Evolutionary conservation across 2,113 vertebrate genomes (phyloP), one percentile per base, ranked within the genome.

Genomic region (Erythrolamprus reginae): DNA sequence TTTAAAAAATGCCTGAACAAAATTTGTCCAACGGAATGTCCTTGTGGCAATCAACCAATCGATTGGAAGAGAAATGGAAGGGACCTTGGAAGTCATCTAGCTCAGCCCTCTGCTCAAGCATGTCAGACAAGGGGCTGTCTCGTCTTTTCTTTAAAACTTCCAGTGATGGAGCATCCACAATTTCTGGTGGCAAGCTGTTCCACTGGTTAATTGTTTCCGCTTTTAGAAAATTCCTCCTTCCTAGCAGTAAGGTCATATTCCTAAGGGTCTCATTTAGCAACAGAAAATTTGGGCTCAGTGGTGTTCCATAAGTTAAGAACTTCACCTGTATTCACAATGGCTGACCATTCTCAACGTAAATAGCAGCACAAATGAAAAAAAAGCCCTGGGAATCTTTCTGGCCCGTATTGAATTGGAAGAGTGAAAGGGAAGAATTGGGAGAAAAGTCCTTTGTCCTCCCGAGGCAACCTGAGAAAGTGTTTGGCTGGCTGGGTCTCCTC

Each of bases 391-490:
- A 65, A 45, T 52, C 56, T 21, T 85, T 28, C 23, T 10, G 50
- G n/a, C 26, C 17, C 10, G 0, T 33, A 0, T 13, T 61, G 42
- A 83, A 47, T 47, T 15, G 9, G 51, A 17, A 42, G 12, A 42
- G 38, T 87, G 33, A 4, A 48, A 10, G 42, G 23, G 28, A 24
- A 56, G 17, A 0, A 0, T 10, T 6, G 23, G 3, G 84, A 51
- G 10, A 42, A 3, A n/a, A 86, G 10, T 51, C 7, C 0, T 13
- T 84, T 23, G 23, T 86, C 77, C 84, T 87, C 58, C 8, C 51
- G 2, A 88, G 28, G 88, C 65, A 52, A 88, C 33, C 23, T n/a
- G 52, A 84, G 91, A 45, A 84, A 88, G 33, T 12, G 3, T n/a
- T 48, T n/a, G 12, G 56, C 90, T 86, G 19, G 33, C 88, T 84